These are phyloP conservation scores for Synergus gifuensis DNA, from an alignment of 2,888 invertebrate species.

Conservation along the genomic window DNA sequence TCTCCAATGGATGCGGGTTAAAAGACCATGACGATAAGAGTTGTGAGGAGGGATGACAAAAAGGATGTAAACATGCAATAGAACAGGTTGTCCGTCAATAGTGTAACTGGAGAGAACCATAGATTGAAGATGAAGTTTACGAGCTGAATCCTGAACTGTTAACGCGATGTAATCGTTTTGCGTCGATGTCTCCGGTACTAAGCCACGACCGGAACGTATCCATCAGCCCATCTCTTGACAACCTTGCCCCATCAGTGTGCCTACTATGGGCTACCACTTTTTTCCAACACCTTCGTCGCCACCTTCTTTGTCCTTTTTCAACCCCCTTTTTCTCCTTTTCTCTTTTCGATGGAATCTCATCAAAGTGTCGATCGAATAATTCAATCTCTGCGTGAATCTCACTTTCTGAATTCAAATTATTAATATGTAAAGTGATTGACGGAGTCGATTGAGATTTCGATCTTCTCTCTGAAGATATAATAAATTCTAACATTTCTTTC, in stretches of 20 bases:
- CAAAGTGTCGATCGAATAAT: background rate
- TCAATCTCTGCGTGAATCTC: background rate
- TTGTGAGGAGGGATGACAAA: background rate
- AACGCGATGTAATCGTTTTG: slow-evolving; percentile 35
- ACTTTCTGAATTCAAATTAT: too few relatives aligned
- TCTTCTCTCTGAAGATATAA: too few relatives aligned
- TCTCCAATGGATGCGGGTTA: background rate
- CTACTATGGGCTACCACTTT: slow-evolving; percentile 29
- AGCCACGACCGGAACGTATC: slow-evolving; percentile 31
- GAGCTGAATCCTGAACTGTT: slow-evolving; percentile 36
- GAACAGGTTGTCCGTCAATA: slow-evolving; percentile 18
- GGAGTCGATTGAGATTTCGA: too few relatives aligned
- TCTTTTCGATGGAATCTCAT: background rate
- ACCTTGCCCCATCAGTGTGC: slow-evolving; percentile 38
- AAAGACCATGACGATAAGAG: background rate
- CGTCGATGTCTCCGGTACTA: slow-evolving; percentile 29
- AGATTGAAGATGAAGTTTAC: slow-evolving; percentile 20
- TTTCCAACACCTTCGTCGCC: slow-evolving; percentile 26
- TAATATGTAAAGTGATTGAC: too few relatives aligned
- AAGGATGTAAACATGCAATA: background rate
- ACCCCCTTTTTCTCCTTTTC: background rate
- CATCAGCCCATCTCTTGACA: slow-evolving; percentile 38
- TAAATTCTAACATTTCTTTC: too few relatives aligned
- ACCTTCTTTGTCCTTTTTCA: slow-evolving; percentile 25
- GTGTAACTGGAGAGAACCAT: background rate